phyloP scores from a whole-genome alignment of 2,113 vertebrate genomes.

The Colossoma macropomum region DNA sequence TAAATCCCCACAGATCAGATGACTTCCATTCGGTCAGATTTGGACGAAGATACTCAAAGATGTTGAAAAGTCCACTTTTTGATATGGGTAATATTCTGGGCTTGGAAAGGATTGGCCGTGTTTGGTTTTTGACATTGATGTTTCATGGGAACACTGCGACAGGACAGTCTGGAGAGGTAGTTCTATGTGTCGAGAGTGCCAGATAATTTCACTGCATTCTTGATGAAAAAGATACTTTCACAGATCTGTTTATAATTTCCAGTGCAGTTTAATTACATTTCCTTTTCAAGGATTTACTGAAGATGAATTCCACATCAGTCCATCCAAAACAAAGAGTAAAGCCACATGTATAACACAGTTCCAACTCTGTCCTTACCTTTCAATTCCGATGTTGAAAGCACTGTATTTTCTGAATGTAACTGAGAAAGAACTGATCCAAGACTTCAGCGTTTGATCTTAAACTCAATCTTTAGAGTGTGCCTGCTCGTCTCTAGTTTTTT shows the following conservation, averaged over 20 bases:
- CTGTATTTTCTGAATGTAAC: neutral
- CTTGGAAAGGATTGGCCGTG: constrained; percentile 7
- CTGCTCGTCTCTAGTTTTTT: neutral
- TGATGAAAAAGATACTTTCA: neutral
- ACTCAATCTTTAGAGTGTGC: neutral
- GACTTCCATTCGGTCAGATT: constrained; percentile 64
- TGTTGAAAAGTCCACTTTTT: constrained; percentile 33
- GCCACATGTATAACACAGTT: neutral
- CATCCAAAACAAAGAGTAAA: neutral
- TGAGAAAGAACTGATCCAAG: neutral
- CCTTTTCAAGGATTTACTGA: neutral
- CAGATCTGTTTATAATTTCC: neutral
- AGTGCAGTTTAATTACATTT: neutral
- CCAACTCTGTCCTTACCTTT: neutral
- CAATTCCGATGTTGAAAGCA: neutral
- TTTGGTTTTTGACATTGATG: neutral
- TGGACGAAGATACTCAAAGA: constrained; percentile 36
- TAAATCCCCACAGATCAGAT: constrained; percentile 67
- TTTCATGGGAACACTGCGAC: neutral
- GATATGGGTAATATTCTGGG: constrained; percentile 25
- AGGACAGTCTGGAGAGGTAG: neutral
- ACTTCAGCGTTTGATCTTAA: neutral
- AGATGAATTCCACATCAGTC: neutral
- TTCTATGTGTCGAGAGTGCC: neutral
- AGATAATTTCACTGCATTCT: neutral